A percentile compares a stretch with the other conserved stretches of the same genome.
Conservation (phyloP, 2,888 invertebrate species). For the Harpalus rubripes region DNA sequence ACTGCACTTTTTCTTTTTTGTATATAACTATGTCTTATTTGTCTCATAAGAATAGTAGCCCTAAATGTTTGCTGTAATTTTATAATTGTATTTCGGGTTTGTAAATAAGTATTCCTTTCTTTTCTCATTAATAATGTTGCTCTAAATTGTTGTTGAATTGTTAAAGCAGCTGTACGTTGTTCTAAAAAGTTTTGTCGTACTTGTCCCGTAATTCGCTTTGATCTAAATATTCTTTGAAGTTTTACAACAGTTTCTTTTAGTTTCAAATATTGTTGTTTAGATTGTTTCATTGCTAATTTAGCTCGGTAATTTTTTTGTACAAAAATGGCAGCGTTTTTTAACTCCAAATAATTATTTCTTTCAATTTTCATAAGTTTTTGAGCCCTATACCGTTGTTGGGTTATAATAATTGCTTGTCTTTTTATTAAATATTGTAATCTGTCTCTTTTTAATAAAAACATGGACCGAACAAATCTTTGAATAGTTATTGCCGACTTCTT, state of each 20-base stretch:
- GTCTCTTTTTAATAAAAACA: constrained; percentile 67
- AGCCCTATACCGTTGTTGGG: constrained; percentile 80
- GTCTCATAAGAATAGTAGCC: constrained; percentile 68
- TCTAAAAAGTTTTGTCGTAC: constrained; percentile 73
- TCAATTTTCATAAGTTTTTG: constrained; percentile 75
- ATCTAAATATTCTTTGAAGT: constrained; percentile 77
- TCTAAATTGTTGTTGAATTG: constrained; percentile 74
- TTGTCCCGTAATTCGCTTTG: constrained; percentile 75
- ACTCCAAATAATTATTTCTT: constrained; percentile 75
- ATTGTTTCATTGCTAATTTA: constrained; percentile 67
- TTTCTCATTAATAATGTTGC: constrained; percentile 70
- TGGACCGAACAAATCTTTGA: constrained; percentile 78
- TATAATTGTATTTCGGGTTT: constrained; percentile 68
- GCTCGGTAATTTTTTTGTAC: constrained; percentile 76
- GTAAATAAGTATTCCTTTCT: constrained; percentile 24
- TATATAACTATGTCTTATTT: constrained; percentile 71
- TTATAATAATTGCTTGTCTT: constrained; percentile 74
- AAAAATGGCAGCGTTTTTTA: constrained; percentile 75
- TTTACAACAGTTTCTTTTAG: constrained; percentile 73
- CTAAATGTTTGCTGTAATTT: constrained; percentile 69
- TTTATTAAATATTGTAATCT: constrained; percentile 75
- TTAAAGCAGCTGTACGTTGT: constrained; percentile 71
- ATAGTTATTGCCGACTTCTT: constrained; percentile 73
- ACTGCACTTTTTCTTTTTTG: constrained; percentile 69
- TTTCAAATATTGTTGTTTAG: constrained; percentile 72